A percentile compares a stretch with the other conserved stretches of the same genome.
Evolutionary conservation across 2,113 vertebrate species (phyloP).

Genomic region (Chaenocephalus aceratus): DNA sequence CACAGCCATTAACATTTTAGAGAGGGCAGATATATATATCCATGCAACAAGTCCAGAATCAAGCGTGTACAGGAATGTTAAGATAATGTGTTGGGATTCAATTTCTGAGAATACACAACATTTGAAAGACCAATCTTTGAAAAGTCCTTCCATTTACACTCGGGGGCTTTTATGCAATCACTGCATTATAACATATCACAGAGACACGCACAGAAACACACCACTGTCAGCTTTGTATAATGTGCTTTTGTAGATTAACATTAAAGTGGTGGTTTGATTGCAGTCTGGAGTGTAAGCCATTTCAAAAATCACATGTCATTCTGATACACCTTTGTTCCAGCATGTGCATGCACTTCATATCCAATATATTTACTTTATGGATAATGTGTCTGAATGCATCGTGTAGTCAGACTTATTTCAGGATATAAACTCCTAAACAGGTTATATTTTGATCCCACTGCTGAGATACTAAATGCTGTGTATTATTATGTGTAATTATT

Average conservation of each 20-base stretch:
- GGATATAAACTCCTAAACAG: not conserved
- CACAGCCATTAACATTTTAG: conserved; percentile 10
- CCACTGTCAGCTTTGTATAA: not conserved
- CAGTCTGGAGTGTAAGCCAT: not conserved
- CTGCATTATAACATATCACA: conserved; percentile 8
- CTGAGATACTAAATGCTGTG: not conserved
- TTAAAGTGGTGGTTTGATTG: not conserved
- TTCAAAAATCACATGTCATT: not conserved
- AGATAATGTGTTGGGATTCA: conserved; percentile 18
- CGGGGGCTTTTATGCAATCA: not conserved
- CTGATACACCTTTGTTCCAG: not conserved
- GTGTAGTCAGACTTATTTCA: not conserved
- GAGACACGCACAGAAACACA: conserved; percentile 6
- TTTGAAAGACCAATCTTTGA: not conserved
- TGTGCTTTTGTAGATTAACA: not conserved
- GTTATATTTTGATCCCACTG: not conserved
- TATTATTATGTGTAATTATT: no score
- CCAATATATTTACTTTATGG: not conserved
- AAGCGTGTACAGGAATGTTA: conserved; percentile 45
- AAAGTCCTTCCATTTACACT: not conserved
- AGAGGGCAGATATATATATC: conserved; percentile 50
- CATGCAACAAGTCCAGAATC: conserved; percentile 53
- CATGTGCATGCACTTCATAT: not conserved
- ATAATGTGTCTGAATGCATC: not conserved
- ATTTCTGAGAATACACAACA: not conserved